phyloP scores from a whole-genome alignment of 2,113 vertebrate genomes.

The Acrocephalus kingi region DNA sequence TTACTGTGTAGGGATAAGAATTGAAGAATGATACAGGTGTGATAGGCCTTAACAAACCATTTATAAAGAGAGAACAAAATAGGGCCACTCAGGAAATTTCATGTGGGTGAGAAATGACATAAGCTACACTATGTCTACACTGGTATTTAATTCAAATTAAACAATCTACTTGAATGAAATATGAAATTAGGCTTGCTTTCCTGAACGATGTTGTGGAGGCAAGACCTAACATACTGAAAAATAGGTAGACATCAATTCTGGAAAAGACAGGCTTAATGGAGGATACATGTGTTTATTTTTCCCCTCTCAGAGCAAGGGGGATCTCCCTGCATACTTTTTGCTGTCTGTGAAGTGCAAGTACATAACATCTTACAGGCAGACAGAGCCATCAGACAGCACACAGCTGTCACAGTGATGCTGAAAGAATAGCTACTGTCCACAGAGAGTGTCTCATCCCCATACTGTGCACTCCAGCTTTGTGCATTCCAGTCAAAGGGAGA shows the following conservation, averaged over 20 bases:
- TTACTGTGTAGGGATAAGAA: neutral
- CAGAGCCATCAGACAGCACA: slow-evolving; percentile 13
- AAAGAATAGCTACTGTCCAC: neutral
- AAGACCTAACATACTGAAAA: neutral
- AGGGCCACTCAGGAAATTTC: neutral
- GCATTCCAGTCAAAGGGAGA: neutral
- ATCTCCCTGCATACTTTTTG: slow-evolving; percentile 9
- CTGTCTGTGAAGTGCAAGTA: slow-evolving; percentile 37
- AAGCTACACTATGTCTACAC: neutral
- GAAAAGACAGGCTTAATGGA: slow-evolving; percentile 17
- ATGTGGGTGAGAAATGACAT: neutral
- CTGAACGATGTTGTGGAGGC: neutral
- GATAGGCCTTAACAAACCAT: neutral
- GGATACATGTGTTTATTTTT: neutral
- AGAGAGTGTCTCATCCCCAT: neutral
- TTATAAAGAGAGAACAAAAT: neutral
- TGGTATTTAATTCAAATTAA: neutral
- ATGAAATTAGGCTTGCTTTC: neutral
- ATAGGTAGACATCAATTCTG: neutral
- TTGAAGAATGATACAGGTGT: neutral
- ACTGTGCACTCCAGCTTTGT: neutral
- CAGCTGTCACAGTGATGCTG: slow-evolving; percentile 49
- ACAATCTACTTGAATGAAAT: neutral
- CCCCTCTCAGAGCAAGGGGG: slow-evolving; percentile 22
- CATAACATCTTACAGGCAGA: slow-evolving; percentile 33